Percentiles rank a stretch among this genome's conserved stretches.
These are phyloP conservation scores for Meriones psammophilus DNA, from an alignment of 2,797 vertebrate species.

Conservation along the genomic window DNA sequence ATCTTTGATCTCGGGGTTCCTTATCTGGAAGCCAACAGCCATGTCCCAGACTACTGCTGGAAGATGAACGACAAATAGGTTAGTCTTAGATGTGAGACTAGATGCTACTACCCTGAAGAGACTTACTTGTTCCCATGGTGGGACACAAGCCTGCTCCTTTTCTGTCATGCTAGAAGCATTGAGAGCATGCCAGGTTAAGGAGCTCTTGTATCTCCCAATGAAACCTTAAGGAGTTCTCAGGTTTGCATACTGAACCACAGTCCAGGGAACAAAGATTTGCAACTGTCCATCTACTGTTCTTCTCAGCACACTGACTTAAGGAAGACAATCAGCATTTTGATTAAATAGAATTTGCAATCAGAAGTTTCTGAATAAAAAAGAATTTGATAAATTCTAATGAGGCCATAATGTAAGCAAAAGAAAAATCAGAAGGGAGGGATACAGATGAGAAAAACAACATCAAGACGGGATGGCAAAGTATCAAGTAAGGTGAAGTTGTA, in stretches of 20 bases:
- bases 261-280: neutral
- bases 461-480: conserved; percentile 49
- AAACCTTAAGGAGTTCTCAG: neutral
- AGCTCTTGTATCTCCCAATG: neutral
- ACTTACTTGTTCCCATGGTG: neutral
- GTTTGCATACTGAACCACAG: neutral
- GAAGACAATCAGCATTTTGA: conserved; percentile 46
- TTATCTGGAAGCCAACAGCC: too few relatives aligned
- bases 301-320: conserved; percentile 27
- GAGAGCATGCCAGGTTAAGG: neutral
- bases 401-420: conserved; percentile 57
- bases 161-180: neutral
- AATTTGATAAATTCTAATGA: conserved; percentile 65
- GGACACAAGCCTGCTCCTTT: neutral
- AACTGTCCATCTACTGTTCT: neutral
- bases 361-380: conserved; percentile 54
- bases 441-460: conserved; percentile 60
- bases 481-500: neutral
- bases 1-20: too few relatives aligned
- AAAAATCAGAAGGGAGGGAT: conserved; percentile 28
- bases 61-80: too few relatives aligned
- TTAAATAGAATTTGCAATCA: conserved; percentile 68
- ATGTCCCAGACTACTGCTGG: too few relatives aligned
- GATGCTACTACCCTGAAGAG: neutral
- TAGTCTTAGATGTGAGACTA: neutral